Percentiles rank a stretch among this genome's conserved stretches.
Conservation (phyloP, 2,888 invertebrate species). For the Eupithecia centaureata region DNA sequence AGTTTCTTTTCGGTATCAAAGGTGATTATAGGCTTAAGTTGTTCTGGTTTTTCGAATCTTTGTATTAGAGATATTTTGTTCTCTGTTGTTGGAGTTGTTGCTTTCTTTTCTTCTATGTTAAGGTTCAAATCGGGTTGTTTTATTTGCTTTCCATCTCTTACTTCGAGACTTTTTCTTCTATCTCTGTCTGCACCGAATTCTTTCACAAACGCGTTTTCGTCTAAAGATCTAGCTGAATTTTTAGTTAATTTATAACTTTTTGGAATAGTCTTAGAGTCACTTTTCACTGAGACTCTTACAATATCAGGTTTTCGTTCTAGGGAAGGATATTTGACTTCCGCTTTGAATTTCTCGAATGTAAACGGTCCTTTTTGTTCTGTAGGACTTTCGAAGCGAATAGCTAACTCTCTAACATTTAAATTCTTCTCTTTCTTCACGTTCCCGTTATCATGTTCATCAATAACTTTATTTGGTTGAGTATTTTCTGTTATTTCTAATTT, state of each 20-base stretch:
- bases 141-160: conserved; percentile 84
- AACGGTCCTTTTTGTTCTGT: conserved; percentile 84
- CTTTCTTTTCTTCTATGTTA: conserved; percentile 63
- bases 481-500: conserved; percentile 58
- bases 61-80: conserved; percentile 86
- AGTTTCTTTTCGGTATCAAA: conserved; percentile 83
- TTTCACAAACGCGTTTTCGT: conserved; percentile 89
- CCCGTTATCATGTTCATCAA: conserved; percentile 64
- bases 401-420: conserved; percentile 85
- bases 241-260: conserved; percentile 83
- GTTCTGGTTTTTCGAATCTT: conserved; percentile 66
- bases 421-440: conserved; percentile 61
- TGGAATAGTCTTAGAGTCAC: conserved; percentile 71
- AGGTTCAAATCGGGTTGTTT: conserved; percentile 80
- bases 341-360: conserved; percentile 80
- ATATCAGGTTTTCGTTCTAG: conserved; percentile 64
- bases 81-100: conserved; percentile 85
- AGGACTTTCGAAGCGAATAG: conserved; percentile 86
- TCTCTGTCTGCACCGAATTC: conserved; percentile 84
- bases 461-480: conserved; percentile 32
- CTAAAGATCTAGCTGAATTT: conserved; percentile 87
- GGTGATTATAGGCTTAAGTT: conserved; percentile 61
- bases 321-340: conserved; percentile 71
- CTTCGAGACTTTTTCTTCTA: conserved; percentile 86
- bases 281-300: conserved; percentile 55